Base-by-base conservation (phyloP, 2,888 invertebrate genomes). In the Fissipunctia ypsillon region DNA sequence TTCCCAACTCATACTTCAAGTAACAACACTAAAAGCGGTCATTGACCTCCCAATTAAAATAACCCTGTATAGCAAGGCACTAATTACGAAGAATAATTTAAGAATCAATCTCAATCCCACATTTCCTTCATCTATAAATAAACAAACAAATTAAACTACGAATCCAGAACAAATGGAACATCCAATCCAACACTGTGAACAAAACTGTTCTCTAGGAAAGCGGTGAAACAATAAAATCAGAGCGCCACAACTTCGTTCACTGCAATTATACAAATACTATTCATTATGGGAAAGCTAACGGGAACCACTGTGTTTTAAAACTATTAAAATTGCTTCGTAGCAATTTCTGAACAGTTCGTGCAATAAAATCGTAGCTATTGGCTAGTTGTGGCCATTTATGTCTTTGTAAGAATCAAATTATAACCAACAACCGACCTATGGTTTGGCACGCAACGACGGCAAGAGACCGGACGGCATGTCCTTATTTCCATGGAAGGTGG, bases 211-310 rank as follows among this genome's bases (percentile, higher is more conserved):
- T 38, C 72, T n/a, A 68, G 59, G 22, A 83, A 78, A 76, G 70
- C 52, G 50, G 72, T 76, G 73, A 64, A 84, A 87, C 88, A 90
- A 87, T 88, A 87, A 90, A 90, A 90, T 86, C 89, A 81, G 76
- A 65, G 80, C 61, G 73, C 86, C 85, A 73, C 87, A 87, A 89
- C 84, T 89, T 84, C 72, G 78, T 83, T 80, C 76, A 76, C 76
- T 84, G 87, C 89, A 90, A 91, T 91, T 91, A 92, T 89, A 90
- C 88, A 91, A 92, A 92, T 91, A 78, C 84, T 84, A 87, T 89
- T 88, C 84, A 89, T 90, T 89, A 87, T 70, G 74, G 76, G 76
- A 68, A 77, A 61, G 66, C 59, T 67, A 71, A 70, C 69, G 59
- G 67, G 61, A 76, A 83, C 68, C 41, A 72, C 64, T 65, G 72